Conservation (phyloP, 2,888 invertebrate genomes). For the Parnassius orleans region DNA sequence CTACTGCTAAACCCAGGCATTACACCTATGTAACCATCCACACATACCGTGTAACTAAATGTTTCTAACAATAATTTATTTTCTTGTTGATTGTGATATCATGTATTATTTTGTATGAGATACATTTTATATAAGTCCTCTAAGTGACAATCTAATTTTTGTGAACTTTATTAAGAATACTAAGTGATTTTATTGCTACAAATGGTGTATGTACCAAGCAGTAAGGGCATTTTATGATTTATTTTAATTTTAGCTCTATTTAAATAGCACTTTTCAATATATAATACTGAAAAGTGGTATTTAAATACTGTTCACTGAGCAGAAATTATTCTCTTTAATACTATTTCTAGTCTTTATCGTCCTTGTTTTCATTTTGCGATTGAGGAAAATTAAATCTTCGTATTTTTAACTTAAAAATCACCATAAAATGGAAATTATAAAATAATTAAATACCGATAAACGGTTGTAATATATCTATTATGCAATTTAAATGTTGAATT, state of each 20-base stretch:
- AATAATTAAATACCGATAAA: constrained; percentile 23
- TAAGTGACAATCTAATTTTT: constrained; percentile 10
- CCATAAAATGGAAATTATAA: constrained; percentile 33
- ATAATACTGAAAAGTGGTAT: background rate
- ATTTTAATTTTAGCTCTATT: background rate
- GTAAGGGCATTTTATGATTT: background rate
- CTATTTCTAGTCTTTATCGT: constrained; percentile 20
- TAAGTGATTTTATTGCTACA: constrained; percentile 4
- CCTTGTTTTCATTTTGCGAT: background rate
- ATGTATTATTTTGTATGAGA: constrained; percentile 25
- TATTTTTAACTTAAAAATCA: constrained; percentile 20
- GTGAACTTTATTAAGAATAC: constrained; percentile 5
- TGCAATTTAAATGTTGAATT: constrained; percentile 11
- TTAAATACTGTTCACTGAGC: background rate
- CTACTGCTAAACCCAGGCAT: too few species aligned
- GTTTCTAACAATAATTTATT: constrained; percentile 24
- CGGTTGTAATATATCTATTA: constrained; percentile 30
- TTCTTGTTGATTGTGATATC: constrained; percentile 39
- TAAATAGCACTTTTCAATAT: constrained; percentile 4
- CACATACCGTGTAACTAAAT: constrained; percentile 14
- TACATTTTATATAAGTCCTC: constrained; percentile 22
- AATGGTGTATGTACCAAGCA: background rate
- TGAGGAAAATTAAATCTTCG: background rate
- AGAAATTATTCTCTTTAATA: too few species aligned
- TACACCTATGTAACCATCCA: background rate